Evolutionary conservation across 1,140 invertebrate genomes (phyloP), one percentile per base, ranked within the genome.

Genomic region (Aplysia californica): DNA sequence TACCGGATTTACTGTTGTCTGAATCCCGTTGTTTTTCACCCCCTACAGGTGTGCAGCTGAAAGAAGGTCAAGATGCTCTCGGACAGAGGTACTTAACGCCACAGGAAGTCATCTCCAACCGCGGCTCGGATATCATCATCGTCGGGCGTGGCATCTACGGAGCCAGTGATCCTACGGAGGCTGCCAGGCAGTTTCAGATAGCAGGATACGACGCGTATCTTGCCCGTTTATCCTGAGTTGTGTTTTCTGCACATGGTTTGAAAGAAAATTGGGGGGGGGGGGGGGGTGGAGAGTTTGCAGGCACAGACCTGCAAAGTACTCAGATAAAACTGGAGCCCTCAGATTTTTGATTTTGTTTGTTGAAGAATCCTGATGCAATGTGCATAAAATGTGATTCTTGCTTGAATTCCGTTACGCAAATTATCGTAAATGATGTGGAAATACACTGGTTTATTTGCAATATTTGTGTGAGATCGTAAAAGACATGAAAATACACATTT

Each of bases 111-210:
- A 92, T 99, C 6, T 83, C 92, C 33, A 92, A 94, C 77, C 93
- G 93, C 81, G 95, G 95, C 41, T 95, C 95, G 35, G 98, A 99
- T 91, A 91, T 99, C 39, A 94, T 96, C 36, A 97, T 99, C 50
- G 97, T 99, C 0, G 98, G 98, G 3, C 91, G 97, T 82, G 97
- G 96, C 3, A 97, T 99, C 77, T 93, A 93, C 0, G 87, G 93
- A 81, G 92, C 94, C 1, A 84, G 89, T 0, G 92, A 94, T 88
- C 93, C 93, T 55, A 91, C 92, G 67, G 85, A 86, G 41, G 91
- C 93, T 65, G 94, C 94, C 29, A 88, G 93, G 67, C 86, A 92
- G 26, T 98, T 97, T 83, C 93, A 94, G 84, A 90, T 93, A 78
- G 90, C 92, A 65, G 92, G 95, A 6, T 98, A 95, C 93, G 88